Base-by-base conservation (phyloP, 2,888 invertebrate genomes). In the Yponomeuta sedellus region DNA sequence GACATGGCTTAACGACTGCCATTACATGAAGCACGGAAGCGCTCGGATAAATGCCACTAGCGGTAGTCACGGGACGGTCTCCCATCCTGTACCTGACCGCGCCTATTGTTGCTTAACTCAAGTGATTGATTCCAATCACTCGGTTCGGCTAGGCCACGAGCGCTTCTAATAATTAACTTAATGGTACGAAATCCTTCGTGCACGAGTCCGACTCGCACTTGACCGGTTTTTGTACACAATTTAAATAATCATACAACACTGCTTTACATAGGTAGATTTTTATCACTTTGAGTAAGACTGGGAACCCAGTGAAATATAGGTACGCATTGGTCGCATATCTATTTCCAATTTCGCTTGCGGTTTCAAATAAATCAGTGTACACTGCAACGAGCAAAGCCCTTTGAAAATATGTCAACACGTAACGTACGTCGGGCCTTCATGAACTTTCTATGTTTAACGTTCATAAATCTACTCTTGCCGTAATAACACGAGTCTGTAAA, bases 281-380 rank as follows among this genome's bases (percentile, higher is more conserved):
- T 22, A 10, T 22, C 11, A n/a, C n/a, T 20, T 22, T 12, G 8
- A 52, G 44, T 52, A 52, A 6, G 4, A 52, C 16, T 52, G 44
- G 44, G 16, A 16, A 52, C 44, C 3, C 44, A 52, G 16, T 52
- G 16, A 22, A 59, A 59, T 10, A 2, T 20, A 25, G 12, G 4
- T 5, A 5, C 34, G 10, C 12, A 59, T 59, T 59, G 59, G 10
- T 11, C 10, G 20, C 20, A 6, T 59, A 22, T 19, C 19, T 58
- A 11, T 22, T 19, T 58, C 22, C 58, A 58, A 58, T 58, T 58
- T 58, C 68, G 72, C 70, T 79, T 80, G 83, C 78, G 77, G 79
- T 74, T 71, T 68, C 72, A 78, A 78, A 86, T 87, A 87, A 86
- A 86, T 86, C 87, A 83, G 75, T 74, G 79, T 74, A 76, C 78